Base-by-base conservation (phyloP, 2,113 vertebrate genomes). In the Porphyrio hochstetteri region DNA sequence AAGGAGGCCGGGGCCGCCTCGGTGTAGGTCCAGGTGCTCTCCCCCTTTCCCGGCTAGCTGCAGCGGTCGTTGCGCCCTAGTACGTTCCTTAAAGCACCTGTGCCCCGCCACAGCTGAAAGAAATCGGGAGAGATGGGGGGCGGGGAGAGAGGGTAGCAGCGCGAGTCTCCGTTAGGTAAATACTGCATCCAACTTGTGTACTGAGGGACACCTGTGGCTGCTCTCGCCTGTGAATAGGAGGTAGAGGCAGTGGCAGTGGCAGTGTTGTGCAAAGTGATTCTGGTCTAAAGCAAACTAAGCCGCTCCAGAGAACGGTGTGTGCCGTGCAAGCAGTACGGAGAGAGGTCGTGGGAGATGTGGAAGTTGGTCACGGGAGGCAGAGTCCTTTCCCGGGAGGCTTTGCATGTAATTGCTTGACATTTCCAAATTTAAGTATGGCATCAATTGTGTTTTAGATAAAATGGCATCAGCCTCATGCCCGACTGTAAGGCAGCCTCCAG, bases 151-250 rank as follows among this genome's bases (percentile, higher is more conserved):
- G n/a, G 27, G 25, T 0, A 25, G 42, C n/a, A 4, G 28, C 1
- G 63, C 38, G 6, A 3, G 28, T 4, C 52, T 57, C 16, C 3
- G 0, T 2, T 10, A 3, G 31, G 9, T 13, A 5, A 28, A 2
- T 4, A 19, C 3, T 4, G 2, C 46, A 9, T 1, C 4, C 3
- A 5, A 7, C 18, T 16, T 9, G 4, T 1, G 46, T 9, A 1
- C 16, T 8, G n/a, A 8, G 18, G 1, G 2, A 25, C 3, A 1
- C 4, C 16, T 2, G 21, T 9, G 13, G 24, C 14, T 5, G 2
- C 24, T 25, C 7, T 16, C 3, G 7, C 16, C 11, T 3, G 36
- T 20, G 64, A 16, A 1, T 1, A 8, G 13, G 53, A 1, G 5
- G 42, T 0, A 48, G 16, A 21, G 77, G 42, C 42, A 8, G 57